These are phyloP conservation scores for Hyaena hyaena DNA, from an alignment of 2,113 vertebrate species.

Conservation along the genomic window DNA sequence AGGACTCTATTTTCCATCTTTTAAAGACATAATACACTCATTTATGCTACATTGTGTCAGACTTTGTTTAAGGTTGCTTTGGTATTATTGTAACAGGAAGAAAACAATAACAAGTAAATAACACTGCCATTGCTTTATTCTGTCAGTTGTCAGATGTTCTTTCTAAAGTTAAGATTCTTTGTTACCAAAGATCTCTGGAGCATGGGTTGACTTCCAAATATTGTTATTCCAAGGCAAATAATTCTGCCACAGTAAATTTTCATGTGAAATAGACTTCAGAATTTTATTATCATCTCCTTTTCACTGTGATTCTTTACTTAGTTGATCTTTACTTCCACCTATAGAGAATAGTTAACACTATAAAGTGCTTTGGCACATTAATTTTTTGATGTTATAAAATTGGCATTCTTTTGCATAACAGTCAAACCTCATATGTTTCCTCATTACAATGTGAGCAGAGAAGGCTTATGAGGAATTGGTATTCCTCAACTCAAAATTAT, in stretches of 20 bases:
- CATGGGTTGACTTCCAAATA: background rate
- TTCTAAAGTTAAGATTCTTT: background rate
- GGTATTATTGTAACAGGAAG: background rate
- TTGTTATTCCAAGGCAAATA: background rate
- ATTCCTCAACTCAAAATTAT: background rate
- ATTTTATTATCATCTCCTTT: background rate
- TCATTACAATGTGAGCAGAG: background rate
- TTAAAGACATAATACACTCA: background rate
- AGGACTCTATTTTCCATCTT: background rate
- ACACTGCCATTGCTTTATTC: constrained; percentile 20
- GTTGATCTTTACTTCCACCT: background rate
- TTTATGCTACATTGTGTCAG: background rate
- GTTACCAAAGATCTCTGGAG: background rate
- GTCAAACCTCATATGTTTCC: background rate
- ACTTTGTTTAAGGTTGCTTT: background rate
- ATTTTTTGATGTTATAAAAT: background rate
- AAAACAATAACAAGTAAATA: background rate
- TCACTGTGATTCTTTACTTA: background rate
- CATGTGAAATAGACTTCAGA: background rate
- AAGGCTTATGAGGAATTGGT: background rate
- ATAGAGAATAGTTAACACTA: background rate
- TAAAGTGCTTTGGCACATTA: background rate
- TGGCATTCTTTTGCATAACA: background rate
- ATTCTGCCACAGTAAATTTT: background rate
- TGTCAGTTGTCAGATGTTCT: background rate